Base-by-base conservation (phyloP, 2,888 invertebrate genomes). In the Eupeodes latifasciatus region DNA sequence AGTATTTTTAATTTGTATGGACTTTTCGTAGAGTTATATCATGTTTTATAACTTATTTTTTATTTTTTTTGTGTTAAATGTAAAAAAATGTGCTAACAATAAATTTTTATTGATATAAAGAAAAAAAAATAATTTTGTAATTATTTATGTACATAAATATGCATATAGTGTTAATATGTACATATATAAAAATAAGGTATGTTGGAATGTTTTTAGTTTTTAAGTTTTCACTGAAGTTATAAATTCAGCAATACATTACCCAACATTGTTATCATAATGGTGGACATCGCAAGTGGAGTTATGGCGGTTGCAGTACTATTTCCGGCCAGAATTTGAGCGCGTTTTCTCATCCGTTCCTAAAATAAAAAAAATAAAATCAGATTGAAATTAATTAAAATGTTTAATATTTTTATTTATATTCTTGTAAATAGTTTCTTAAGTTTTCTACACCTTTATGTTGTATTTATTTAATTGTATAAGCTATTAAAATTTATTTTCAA, bases 261-360 rank as follows among this genome's bases (percentile, higher is more conserved):
- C 89, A 93, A 74, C 83, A 91, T 91, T 72, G 92, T 91, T 49
- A 93, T 89, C 91, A 93, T 90, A 83, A 93, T 90, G 80, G 93
- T 92, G 44, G 92, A 92, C 47, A 92, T 90, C 76, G 92, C 91
- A 76, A 92, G 67, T 0, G 40, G 95, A 93, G 71, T 94, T 93
- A 91, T 81, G 67, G 87, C 59, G 34, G 91, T 86, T 47, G 92
- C 93, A 51, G 93, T 93, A 64, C 95, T 95, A 92, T 95, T 95
- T 11, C 95, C 95, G 0, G 95, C 94, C 34, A 95, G 93, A 90
- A 95, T 95, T 90, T 95, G 94, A 14, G 95, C 95, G 1, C 95
- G 94, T 74, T 95, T 94, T 19, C 95, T 93, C 92, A 95, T 94
- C 57, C 95, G 93, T 91, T 95, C 95, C 90, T 93, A 77, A 0